A percentile compares a stretch with the other conserved stretches of the same genome.
Conservation (phyloP, 2,113 vertebrate genomes). For the Elaphurus davidianus region DNA sequence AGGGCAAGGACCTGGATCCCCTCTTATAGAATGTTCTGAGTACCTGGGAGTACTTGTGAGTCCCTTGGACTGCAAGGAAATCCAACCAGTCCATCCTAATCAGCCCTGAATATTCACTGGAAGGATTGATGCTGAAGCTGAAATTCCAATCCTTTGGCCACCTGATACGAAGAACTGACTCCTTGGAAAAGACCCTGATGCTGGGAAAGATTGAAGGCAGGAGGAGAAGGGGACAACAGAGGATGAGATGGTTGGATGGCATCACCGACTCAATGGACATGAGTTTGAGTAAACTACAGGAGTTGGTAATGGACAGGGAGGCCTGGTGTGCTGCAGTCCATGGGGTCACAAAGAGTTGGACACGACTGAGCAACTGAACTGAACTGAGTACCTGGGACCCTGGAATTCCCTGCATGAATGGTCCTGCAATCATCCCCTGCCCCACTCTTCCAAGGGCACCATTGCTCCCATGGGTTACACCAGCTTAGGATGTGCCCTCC, state of each 20-base stretch:
- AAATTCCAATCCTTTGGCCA: background rate
- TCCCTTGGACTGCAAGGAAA: background rate
- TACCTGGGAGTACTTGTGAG: background rate
- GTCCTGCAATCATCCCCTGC: background rate
- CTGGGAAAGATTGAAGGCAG: background rate
- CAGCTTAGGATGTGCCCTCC: background rate
- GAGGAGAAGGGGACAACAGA: background rate
- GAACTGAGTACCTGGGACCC: background rate
- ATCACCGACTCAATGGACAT: background rate
- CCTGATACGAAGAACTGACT: background rate
- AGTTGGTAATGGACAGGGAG: background rate
- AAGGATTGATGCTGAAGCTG: background rate
- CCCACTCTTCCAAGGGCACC: background rate
- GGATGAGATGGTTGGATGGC: background rate
- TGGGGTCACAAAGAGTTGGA: background rate
- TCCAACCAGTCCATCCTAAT: background rate
- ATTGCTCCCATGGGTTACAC: background rate
- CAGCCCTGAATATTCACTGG: background rate
- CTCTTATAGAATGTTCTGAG: background rate
- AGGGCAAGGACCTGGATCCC: background rate
- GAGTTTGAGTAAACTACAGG: background rate
- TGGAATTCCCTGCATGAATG: background rate
- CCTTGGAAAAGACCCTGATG: background rate
- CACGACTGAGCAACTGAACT: background rate
- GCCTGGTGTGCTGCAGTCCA: background rate